Percentiles rank a stretch among this genome's conserved stretches.
These are phyloP conservation scores for Hesperia comma DNA, from an alignment of 2,888 invertebrate genomes.

Conservation along the genomic window DNA sequence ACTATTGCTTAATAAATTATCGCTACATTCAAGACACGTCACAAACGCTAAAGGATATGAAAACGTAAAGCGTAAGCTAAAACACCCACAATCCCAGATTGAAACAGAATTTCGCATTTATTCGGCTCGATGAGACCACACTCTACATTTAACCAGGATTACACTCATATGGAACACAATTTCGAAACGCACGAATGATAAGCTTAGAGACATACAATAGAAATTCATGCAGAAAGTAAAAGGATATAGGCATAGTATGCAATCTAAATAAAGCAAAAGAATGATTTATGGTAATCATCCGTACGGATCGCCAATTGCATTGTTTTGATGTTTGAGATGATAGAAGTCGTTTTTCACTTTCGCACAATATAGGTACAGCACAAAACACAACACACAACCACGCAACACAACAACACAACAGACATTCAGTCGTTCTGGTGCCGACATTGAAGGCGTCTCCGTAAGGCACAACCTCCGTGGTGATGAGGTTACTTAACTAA, in stretches of 20 bases:
- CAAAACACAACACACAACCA: too few species aligned
- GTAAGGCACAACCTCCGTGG: too few species aligned
- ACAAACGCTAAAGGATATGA: background rate
- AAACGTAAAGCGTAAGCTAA: background rate
- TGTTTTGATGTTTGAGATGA: too few species aligned
- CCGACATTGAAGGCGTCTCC: too few species aligned
- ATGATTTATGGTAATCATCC: background rate
- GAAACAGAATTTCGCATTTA: slow-evolving; percentile 15
- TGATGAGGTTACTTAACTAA: too few species aligned
- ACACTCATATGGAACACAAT: slow-evolving; percentile 15
- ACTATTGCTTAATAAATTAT: too few species aligned
- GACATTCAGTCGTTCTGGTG: too few species aligned
- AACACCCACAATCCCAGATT: background rate
- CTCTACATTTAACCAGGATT: slow-evolving; percentile 23
- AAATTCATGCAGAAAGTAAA: background rate
- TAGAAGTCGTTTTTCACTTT: too few species aligned
- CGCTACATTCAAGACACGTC: too few species aligned
- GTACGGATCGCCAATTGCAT: too few species aligned
- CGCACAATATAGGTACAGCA: too few species aligned
- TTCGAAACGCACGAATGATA: slow-evolving; percentile 9
- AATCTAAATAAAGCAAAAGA: background rate
- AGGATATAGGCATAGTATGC: background rate
- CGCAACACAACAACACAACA: too few species aligned
- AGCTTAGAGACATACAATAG: slow-evolving; percentile 1
- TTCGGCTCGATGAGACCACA: slow-evolving; percentile 18